Conservation (phyloP, 2,888 invertebrate species). For the Perithous albicinctus region DNA sequence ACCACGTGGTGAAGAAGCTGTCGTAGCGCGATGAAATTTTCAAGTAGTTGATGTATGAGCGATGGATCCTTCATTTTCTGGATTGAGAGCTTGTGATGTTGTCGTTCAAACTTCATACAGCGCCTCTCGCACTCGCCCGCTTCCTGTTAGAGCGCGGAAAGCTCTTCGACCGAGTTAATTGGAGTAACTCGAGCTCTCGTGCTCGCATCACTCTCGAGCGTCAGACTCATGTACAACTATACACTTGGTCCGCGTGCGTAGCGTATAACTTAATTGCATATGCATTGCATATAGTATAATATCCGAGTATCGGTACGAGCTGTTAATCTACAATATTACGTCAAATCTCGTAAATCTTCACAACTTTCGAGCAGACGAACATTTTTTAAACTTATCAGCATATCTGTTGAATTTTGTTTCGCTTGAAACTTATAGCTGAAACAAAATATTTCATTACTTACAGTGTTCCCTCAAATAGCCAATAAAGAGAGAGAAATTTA, state of each 20-base stretch:
- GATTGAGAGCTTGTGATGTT: slow-evolving; percentile 14
- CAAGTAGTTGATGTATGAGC: slow-evolving; percentile 16
- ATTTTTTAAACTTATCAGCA: no score
- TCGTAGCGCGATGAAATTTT: background rate
- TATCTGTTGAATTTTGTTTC: no score
- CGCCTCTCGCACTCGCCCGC: background rate
- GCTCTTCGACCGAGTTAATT: slow-evolving; percentile 52
- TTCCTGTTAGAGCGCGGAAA: slow-evolving; percentile 36
- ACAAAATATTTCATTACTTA: no score
- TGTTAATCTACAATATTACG: background rate
- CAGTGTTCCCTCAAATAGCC: background rate
- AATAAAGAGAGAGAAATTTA: background rate
- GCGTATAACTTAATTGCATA: slow-evolving; percentile 26
- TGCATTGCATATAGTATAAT: background rate
- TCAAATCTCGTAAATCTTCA: background rate
- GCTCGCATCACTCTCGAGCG: background rate
- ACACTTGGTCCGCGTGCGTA: no score
- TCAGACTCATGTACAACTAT: background rate
- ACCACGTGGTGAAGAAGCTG: background rate
- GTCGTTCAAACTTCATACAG: slow-evolving; percentile 27
- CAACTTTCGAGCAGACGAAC: no score
- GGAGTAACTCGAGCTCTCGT: slow-evolving; percentile 30
- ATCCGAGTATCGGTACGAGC: background rate
- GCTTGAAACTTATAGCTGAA: no score
- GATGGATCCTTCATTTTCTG: slow-evolving; percentile 30